Conservation (phyloP, 2,797 vertebrate genomes). For the Percopsis omiscomaycus region DNA sequence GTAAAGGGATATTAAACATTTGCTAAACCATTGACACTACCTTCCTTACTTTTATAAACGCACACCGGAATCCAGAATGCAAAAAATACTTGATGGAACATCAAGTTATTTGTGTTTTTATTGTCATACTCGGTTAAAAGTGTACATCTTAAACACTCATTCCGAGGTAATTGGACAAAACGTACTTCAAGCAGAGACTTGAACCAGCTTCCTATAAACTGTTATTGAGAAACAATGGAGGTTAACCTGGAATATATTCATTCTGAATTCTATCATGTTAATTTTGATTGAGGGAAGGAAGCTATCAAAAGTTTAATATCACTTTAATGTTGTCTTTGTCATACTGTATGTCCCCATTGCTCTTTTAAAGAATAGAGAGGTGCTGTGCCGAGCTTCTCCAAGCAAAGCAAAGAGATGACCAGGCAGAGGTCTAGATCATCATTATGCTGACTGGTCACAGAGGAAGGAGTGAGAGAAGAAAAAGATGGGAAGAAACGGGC, state of each 20-base stretch:
- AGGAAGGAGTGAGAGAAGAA: conserved; percentile 47
- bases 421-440: conserved; percentile 51
- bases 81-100: neutral
- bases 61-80: too few relatives aligned
- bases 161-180: too few relatives aligned
- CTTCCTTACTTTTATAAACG: too few relatives aligned
- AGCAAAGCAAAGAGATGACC: neutral
- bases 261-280: too few relatives aligned
- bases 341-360: conserved; percentile 8
- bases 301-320: too few relatives aligned
- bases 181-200: too few relatives aligned
- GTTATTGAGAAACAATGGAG: too few relatives aligned
- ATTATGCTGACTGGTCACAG: conserved; percentile 69
- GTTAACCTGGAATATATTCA: too few relatives aligned
- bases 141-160: too few relatives aligned
- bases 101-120: neutral
- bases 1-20: neutral
- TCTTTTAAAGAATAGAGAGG: neutral
- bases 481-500: conserved; percentile 62
- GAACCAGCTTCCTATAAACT: too few relatives aligned
- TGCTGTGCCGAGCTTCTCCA: conserved; percentile 33
- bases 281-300: too few relatives aligned
- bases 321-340: neutral
- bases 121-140: neutral
- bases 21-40: too few relatives aligned